Base-by-base conservation (phyloP, 1,140 invertebrate genomes). In the Zaprionus africanus region DNA sequence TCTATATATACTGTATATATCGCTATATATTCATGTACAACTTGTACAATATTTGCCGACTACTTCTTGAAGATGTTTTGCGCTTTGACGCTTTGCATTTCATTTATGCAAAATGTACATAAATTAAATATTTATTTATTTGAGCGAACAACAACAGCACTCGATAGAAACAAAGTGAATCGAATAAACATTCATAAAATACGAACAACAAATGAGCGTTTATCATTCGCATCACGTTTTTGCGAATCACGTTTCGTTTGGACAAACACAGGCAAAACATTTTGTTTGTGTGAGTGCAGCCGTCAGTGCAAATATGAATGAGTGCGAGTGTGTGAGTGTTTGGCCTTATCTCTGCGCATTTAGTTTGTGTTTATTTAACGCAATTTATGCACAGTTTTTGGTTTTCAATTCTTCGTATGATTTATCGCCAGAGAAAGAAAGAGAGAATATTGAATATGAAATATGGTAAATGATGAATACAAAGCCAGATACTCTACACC, bases 221-320 rank as follows among this genome's bases (percentile, higher is more conserved):
- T 81, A 77, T 71, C 72, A 77, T 66, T 69, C 67, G 61, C 54
- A 73, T 73, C 83, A 87, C 83, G 81, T 83, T 83, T 83, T 77
- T 51, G 62, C 81, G 54, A 79, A 77, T 69, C 83, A 87, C 84
- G 83, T 83, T 88, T 88, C 51, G 53, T 41, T 58, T 56, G 60
- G 58, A 61, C 70, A 58, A 59, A 64, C 57, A 56, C 57, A 56
- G 73, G 53, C 58, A 28, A 70, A 26, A 46, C 41, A 17, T 1
- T 17, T 24, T 70, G 19, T 62, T 36, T 61, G 28, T 72, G 34
- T 59, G 54, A 70, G 61, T 71, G 67, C 65, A 49, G 58, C 56
- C 43, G 36, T 56, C 49, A 56, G 64, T 71, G 49, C 28, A 43
- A 46, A 61, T 65, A 43, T 54, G 36, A 54, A 69, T 73, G 57